Evolutionary conservation across 2,113 vertebrate genomes (phyloP).

Genomic region (Nothocercus nigrocapillus): DNA sequence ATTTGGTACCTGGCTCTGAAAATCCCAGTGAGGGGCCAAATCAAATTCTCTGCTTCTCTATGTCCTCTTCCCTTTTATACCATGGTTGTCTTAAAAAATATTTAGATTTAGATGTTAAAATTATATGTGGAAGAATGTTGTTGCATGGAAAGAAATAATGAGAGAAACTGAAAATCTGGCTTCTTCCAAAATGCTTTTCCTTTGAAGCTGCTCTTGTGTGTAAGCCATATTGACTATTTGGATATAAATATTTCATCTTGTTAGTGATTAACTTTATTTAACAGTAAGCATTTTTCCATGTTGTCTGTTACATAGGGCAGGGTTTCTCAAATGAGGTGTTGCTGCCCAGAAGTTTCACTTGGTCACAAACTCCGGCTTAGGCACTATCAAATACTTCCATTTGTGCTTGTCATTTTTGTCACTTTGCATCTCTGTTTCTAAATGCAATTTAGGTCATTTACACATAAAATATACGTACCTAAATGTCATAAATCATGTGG

Average conservation of each 20-base stretch:
- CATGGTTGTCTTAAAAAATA: background rate
- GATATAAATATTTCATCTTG: background rate
- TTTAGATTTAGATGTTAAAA: background rate
- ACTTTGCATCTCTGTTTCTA: background rate
- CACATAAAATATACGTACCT: background rate
- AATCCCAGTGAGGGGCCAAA: background rate
- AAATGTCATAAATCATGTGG: background rate
- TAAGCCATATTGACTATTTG: background rate
- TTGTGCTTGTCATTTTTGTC: background rate
- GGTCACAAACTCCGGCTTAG: background rate
- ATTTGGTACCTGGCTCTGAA: background rate
- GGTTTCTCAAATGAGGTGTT: background rate
- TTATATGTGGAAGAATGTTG: too few species aligned
- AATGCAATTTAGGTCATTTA: background rate
- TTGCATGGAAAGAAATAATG: rapidly evolving
- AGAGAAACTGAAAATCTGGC: background rate
- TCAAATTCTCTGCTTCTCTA: background rate
- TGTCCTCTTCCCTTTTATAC: background rate
- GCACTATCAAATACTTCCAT: background rate
- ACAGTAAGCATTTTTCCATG: background rate
- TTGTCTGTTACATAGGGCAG: background rate
- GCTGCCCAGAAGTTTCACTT: background rate
- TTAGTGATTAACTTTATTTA: background rate
- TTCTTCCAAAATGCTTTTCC: background rate
- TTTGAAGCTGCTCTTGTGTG: background rate